Conservation (phyloP, 1,140 invertebrate species). For the Pogonognathellus flavescens region DNA sequence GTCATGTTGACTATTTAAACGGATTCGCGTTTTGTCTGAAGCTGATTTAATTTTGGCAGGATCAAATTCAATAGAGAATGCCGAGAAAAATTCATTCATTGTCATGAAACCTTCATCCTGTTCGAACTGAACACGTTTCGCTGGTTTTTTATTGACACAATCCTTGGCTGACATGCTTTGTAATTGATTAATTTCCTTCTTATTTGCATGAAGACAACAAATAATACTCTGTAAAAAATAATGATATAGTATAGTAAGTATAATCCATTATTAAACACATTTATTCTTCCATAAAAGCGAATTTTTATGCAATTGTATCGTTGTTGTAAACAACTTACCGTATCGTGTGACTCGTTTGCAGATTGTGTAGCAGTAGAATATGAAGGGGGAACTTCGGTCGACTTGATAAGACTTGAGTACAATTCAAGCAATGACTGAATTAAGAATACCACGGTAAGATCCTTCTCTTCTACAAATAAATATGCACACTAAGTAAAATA, state of each 20-base stretch:
- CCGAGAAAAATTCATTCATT: constrained; percentile 52
- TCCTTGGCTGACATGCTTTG: constrained; percentile 56
- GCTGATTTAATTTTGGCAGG: constrained; percentile 52
- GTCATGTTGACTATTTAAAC: constrained; percentile 48
- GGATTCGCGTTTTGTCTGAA: neutral
- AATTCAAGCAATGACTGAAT: constrained; percentile 61
- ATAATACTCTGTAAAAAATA: constrained; percentile 59
- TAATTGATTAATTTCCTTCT: constrained; percentile 60
- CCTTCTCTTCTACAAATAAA: constrained; percentile 61
- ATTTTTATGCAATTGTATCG: too few species aligned
- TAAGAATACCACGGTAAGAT: constrained; percentile 57
- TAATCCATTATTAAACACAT: neutral
- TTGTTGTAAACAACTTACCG: constrained; percentile 43
- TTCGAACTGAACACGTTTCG: constrained; percentile 60
- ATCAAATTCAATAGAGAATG: constrained; percentile 59
- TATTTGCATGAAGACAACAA: constrained; percentile 61
- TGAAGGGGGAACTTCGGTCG: constrained; percentile 51
- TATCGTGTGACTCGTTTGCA: constrained; percentile 13
- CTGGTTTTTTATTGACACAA: constrained; percentile 9
- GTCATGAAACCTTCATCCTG: constrained; percentile 27
- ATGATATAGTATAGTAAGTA: neutral
- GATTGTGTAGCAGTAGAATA: constrained; percentile 44
- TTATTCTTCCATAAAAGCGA: too few species aligned
- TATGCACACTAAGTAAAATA: too few species aligned
- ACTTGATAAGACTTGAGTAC: constrained; percentile 51